phyloP scores from a whole-genome alignment of 1,140 invertebrate genomes.

The Drosophila serrata region DNA sequence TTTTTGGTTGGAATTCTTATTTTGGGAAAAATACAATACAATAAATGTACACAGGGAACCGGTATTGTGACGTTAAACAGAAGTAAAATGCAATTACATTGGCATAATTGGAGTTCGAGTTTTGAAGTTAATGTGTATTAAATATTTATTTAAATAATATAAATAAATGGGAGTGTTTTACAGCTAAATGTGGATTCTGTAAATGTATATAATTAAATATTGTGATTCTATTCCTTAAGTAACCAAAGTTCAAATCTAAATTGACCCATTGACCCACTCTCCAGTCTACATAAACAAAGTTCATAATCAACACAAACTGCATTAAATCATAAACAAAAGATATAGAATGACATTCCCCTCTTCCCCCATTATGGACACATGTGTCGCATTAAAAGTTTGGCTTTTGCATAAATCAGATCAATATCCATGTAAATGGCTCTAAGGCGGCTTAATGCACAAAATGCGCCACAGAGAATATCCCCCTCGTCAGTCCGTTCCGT shows the following conservation, averaged over 20 bases:
- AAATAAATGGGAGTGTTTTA: not conserved
- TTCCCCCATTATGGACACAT: slow-evolving; percentile 31
- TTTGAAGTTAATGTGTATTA: not conserved
- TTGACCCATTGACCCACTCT: not conserved
- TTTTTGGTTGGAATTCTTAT: slow-evolving; percentile 22
- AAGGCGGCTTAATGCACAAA: slow-evolving; percentile 72
- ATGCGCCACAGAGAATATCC: slow-evolving; percentile 36
- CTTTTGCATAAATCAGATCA: slow-evolving; percentile 43
- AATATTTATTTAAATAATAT: not conserved
- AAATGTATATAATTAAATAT: no score
- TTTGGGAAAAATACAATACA: slow-evolving; percentile 8
- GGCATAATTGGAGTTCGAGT: slow-evolving; percentile 14
- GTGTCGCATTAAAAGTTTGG: slow-evolving; percentile 53
- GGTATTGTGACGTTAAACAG: slow-evolving; percentile 14
- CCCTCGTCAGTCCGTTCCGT: not conserved
- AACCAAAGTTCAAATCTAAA: not conserved
- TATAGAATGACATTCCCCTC: slow-evolving; percentile 40
- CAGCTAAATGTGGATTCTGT: not conserved
- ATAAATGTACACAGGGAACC: slow-evolving; percentile 13
- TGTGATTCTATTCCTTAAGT: no score
- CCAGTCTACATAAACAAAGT: not conserved
- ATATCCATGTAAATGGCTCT: slow-evolving; percentile 58
- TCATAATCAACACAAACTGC: slow-evolving; percentile 6
- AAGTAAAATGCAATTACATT: slow-evolving; percentile 13
- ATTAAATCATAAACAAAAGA: not conserved